A percentile compares a stretch with the other conserved stretches of the same genome.
Evolutionary conservation across 2,113 vertebrate genomes (phyloP).

Genomic region (Silurus meridionalis): DNA sequence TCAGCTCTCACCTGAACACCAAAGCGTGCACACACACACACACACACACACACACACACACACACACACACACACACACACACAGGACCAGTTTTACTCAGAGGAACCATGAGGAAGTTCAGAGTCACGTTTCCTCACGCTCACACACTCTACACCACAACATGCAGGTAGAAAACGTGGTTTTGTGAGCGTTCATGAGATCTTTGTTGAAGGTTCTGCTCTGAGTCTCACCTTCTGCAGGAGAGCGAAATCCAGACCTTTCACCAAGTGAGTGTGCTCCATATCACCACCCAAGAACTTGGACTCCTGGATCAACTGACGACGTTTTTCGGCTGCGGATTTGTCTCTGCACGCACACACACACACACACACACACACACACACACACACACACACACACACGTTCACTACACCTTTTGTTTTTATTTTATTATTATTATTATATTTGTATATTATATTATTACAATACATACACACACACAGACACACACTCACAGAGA

Average conservation of each 20-base stretch:
- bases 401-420: not conserved
- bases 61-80: not conserved
- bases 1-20: conserved; percentile 87
- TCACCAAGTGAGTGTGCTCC: conserved; percentile 99
- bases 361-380: not conserved
- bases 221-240: conserved; percentile 86
- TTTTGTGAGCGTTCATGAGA: not conserved
- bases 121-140: too few species aligned
- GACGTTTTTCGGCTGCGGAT: conserved; percentile 93
- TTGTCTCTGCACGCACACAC: conserved; percentile 78
- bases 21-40: not conserved
- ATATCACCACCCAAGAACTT: conserved; percentile 99
- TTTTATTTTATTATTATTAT: too few species aligned
- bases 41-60: not conserved
- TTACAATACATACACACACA: not conserved
- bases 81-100: not conserved
- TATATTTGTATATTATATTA: too few species aligned
- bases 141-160: too few species aligned
- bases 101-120: not conserved
- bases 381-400: not conserved
- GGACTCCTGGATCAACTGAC: conserved; percentile 97
- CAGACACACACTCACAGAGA: not conserved
- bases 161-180: too few species aligned
- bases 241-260: conserved; percentile 95
- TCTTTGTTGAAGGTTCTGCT: not conserved